phyloP scores from a whole-genome alignment of 2,888 invertebrate genomes.

The Baronia brevicornis region DNA sequence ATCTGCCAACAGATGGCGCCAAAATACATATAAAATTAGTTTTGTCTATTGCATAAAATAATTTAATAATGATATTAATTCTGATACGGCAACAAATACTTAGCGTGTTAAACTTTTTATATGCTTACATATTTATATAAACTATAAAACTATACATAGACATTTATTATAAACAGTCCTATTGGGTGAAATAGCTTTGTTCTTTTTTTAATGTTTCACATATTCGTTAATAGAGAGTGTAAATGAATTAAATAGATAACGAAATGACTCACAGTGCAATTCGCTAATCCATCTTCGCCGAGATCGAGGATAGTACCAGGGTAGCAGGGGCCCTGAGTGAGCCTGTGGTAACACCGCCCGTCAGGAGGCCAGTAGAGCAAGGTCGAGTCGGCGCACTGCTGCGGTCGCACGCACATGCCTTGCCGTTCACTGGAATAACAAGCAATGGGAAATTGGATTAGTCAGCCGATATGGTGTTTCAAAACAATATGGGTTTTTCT shows the following conservation, averaged over 20 bases:
- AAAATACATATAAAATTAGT: too few species aligned
- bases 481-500: constrained; percentile 11
- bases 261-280: constrained; percentile 72
- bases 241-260: not conserved
- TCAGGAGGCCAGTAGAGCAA: constrained; percentile 86
- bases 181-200: too few species aligned
- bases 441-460: constrained; percentile 15
- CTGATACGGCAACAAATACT: too few species aligned
- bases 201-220: too few species aligned
- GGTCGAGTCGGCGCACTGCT: constrained; percentile 77
- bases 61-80: too few species aligned
- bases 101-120: too few species aligned
- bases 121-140: too few species aligned
- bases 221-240: too few species aligned
- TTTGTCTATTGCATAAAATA: too few species aligned
- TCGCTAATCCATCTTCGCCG: constrained; percentile 77
- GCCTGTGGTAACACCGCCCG: constrained; percentile 82
- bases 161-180: too few species aligned
- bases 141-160: too few species aligned
- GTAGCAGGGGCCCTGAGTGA: constrained; percentile 85
- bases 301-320: constrained; percentile 81
- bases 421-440: constrained; percentile 76
- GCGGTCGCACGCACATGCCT: constrained; percentile 82
- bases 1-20: too few species aligned
- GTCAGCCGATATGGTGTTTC: constrained; percentile 7